phyloP scores from a whole-genome alignment of 2,888 invertebrate genomes.

The Clitarchus hookeri region DNA sequence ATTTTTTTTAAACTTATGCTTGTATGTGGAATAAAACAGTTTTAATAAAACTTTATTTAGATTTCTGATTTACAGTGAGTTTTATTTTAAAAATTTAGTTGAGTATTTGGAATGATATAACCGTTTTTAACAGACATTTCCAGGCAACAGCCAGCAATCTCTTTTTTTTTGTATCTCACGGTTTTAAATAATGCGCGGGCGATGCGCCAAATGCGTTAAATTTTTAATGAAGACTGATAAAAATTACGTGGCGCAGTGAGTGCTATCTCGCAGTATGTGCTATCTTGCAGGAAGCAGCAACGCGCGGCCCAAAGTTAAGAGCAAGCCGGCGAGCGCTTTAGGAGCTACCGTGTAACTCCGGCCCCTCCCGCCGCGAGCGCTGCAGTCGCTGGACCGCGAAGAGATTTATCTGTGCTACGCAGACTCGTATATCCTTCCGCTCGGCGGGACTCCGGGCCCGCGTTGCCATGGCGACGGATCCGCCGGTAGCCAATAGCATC shows the following conservation, averaged over 20 bases:
- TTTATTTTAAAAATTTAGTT: too few species aligned
- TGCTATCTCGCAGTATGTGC: background rate
- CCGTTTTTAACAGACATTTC: too few species aligned
- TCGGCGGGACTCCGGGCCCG: slow-evolving; percentile 44
- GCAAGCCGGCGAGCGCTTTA: background rate
- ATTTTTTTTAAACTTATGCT: too few species aligned
- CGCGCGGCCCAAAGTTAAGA: background rate
- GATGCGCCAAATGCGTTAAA: too few species aligned
- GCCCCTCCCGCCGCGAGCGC: background rate
- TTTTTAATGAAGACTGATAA: slow-evolving; percentile 4
- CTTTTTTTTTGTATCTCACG: background rate
- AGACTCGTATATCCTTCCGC: slow-evolving; percentile 38
- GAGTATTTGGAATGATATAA: too few species aligned
- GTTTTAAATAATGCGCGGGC: background rate
- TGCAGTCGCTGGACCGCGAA: background rate
- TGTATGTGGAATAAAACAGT: too few species aligned
- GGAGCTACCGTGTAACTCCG: background rate
- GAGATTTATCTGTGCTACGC: slow-evolving; percentile 34
- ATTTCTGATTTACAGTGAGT: too few species aligned
- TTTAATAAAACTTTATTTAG: too few species aligned
- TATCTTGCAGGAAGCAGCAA: background rate
- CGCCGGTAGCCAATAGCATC: slow-evolving; percentile 44
- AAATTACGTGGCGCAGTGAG: background rate
- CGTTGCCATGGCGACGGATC: slow-evolving; percentile 54
- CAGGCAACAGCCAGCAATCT: too few species aligned